Percentiles rank a stretch among this genome's conserved stretches.
These are phyloP conservation scores for Machaerirhynchus nigripectus DNA, from an alignment of 2,113 vertebrate genomes.

Conservation along the genomic window DNA sequence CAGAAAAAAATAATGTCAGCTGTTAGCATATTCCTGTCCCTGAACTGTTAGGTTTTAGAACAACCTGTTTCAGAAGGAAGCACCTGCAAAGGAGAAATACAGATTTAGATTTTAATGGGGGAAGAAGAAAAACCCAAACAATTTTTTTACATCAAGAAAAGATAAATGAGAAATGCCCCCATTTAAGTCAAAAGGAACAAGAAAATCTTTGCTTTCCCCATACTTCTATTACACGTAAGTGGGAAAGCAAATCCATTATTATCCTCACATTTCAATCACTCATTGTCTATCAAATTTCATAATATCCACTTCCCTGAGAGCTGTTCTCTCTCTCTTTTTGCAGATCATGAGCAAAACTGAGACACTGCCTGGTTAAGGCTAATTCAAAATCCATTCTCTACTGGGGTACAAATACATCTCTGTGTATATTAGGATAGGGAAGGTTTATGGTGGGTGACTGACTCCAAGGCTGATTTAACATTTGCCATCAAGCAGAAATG, in stretches of 20 bases:
- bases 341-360: slow-evolving; percentile 13
- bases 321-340: background rate
- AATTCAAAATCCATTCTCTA: slow-evolving; percentile 60
- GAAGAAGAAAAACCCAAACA: background rate
- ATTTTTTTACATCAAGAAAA: slow-evolving; percentile 60
- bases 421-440: background rate
- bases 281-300: slow-evolving; percentile 41
- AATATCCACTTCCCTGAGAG: background rate
- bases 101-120: background rate
- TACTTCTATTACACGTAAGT: slow-evolving; percentile 56
- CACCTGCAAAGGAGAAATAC: background rate
- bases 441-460: slow-evolving; percentile 63
- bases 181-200: slow-evolving; percentile 19
- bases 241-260: slow-evolving; percentile 66
- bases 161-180: slow-evolving; percentile 33
- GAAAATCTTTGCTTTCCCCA: slow-evolving; percentile 56
- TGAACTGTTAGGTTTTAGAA: background rate
- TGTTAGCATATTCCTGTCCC: background rate
- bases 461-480: slow-evolving; percentile 65
- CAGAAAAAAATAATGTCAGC: background rate
- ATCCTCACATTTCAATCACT: slow-evolving; percentile 68
- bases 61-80: background rate
- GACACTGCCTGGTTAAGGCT: slow-evolving; percentile 51
- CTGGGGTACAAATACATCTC: background rate
- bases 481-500: slow-evolving; percentile 73